Base-by-base conservation (phyloP, 2,888 invertebrate species). In the Leptothorax acervorum region DNA sequence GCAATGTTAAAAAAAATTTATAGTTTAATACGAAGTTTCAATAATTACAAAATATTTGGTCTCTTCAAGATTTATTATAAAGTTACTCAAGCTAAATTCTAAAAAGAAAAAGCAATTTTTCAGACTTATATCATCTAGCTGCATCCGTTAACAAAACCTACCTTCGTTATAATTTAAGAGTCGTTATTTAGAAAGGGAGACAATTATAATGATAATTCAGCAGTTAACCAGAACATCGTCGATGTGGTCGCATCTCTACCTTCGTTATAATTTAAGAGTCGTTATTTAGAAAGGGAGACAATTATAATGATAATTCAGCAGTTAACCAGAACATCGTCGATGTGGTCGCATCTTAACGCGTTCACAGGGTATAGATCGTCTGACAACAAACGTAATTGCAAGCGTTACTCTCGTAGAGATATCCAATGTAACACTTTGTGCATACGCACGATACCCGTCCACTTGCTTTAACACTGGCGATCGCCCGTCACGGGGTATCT, bases 381-480 rank as follows among this genome's bases (percentile, higher is more conserved):
- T 39, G 45, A 48, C 62, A 23, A 23, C 48, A 48, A 75, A 75
- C 9, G 62, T 35, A 62, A 75, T 62, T 35, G 35, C 62, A 28
- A 75, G 5, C 60, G 71, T 23, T 55, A 39, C 35, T 62, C 45
- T 35, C 15, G 23, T 62, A 62, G 35, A 48, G 48, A 62, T 39
- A 75, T 75, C 62, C 45, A n/a, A 23, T 75, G 62, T 57, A 62
- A 60, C 74, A 74, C 74, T 62, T 62, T 62, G 62, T 35, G n/a
- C 60, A n/a, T 18, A 48, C 62, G 48, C n/a, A n/a, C 48, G 62
- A 15, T 62, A 35, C 4, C 35, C 12, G 18, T 73, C 74, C 60
- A 45, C 53, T 65, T 28, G 65, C 28, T 76, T 76, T 53, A 76
- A 65, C 62, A 75, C 18, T 65, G 63, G 39, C 53, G 76, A 76